Evolutionary conservation across 2,888 invertebrate species (phyloP).

Genomic region (Nesidiocoris tenuis): DNA sequence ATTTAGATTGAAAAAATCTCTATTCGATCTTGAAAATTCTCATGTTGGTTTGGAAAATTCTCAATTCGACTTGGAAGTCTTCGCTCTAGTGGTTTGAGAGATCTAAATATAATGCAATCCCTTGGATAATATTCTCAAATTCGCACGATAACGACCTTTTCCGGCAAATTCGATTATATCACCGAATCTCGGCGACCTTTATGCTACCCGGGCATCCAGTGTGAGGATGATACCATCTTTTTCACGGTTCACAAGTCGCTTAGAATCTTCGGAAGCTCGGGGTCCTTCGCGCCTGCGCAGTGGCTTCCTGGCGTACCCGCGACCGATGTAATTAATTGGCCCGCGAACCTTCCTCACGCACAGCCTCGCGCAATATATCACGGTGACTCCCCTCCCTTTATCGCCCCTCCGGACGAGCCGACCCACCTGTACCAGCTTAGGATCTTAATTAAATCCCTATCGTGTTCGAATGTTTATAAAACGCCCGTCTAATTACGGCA

Average conservation of each 20-base stretch:
- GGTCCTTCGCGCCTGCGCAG: background rate
- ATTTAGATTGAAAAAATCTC: too few species aligned
- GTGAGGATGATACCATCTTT: conserved; percentile 29
- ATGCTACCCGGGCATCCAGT: background rate
- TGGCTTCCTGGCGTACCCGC: conserved; percentile 1
- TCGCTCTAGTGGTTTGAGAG: too few species aligned
- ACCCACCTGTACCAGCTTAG: conserved; percentile 23
- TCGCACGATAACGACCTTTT: too few species aligned
- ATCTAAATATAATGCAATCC: too few species aligned
- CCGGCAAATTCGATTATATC: too few species aligned
- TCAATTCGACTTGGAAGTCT: too few species aligned
- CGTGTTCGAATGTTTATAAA: conserved; percentile 42
- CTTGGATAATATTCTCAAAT: too few species aligned
- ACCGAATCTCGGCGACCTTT: too few species aligned
- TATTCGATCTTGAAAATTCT: too few species aligned
- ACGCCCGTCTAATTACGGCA: conserved; percentile 34
- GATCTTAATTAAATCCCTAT: conserved; percentile 43
- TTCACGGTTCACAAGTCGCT: conserved; percentile 30
- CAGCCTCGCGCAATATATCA: background rate
- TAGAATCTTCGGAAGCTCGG: conserved; percentile 25
- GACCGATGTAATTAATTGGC: conserved; percentile 35
- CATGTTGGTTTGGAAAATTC: too few species aligned
- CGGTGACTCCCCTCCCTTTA: conserved; percentile 12
- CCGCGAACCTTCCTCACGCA: conserved; percentile 31
- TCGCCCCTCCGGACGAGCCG: conserved; percentile 23